Percentiles rank a stretch among this genome's conserved stretches.
Conservation (phyloP, 2,888 invertebrate species). For the Eueremaeus valkanovi region DNA sequence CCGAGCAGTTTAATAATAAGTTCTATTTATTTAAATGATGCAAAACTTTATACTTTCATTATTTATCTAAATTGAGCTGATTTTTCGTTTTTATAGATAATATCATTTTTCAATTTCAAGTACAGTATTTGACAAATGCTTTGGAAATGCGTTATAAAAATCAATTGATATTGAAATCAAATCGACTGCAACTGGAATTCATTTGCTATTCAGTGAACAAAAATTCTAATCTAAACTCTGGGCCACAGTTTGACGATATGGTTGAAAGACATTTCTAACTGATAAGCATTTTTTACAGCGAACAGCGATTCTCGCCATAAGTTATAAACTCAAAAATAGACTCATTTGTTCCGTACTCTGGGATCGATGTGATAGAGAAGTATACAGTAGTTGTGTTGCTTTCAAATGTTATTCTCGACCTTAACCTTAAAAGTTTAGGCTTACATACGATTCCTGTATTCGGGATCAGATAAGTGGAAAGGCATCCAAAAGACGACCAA, state of each 20-base stretch:
- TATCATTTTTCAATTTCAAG: background rate
- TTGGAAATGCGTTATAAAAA: too few species aligned
- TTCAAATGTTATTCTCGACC: too few species aligned
- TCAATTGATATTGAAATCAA: background rate
- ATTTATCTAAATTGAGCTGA: background rate
- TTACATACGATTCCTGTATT: background rate
- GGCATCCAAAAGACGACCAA: background rate
- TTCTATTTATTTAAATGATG: background rate
- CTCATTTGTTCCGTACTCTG: too few species aligned
- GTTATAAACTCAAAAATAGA: too few species aligned
- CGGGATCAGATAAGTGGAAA: conserved; percentile 1
- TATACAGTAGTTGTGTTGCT: too few species aligned
- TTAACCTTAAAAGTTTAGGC: conserved; percentile 2
- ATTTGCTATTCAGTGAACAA: background rate
- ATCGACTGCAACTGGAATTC: background rate
- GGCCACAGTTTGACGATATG: too few species aligned
- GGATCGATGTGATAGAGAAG: too few species aligned
- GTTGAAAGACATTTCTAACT: conserved; percentile 1
- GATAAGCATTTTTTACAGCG: background rate
- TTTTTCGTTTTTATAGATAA: background rate
- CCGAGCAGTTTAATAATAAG: too few species aligned
- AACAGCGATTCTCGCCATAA: background rate
- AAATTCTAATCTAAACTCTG: background rate
- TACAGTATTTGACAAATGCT: background rate
- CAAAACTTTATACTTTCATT: background rate